Conservation (phyloP, 2,113 vertebrate species). For the Cololabis saira region DNA sequence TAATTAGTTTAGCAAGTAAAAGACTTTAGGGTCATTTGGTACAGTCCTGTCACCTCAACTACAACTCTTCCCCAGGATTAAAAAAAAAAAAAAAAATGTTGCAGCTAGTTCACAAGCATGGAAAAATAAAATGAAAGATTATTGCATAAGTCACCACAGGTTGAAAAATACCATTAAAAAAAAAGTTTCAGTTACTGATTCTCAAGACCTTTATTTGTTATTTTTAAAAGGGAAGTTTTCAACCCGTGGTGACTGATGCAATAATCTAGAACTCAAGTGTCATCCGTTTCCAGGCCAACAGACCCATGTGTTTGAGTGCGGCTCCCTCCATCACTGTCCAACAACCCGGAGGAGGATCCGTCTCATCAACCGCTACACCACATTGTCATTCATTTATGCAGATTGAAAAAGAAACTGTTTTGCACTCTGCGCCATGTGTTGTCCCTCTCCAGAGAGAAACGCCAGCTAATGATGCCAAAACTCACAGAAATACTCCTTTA, state of each 20-base stretch:
- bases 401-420: not conserved
- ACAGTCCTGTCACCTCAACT: too few species aligned
- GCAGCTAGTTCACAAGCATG: not conserved
- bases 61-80: not conserved
- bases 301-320: conserved; percentile 24
- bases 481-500: conserved; percentile 82
- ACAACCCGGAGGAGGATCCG: conserved; percentile 36
- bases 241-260: conserved; percentile 36
- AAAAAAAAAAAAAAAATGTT: not conserved
- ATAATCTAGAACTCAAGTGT: conserved; percentile 32
- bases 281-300: conserved; percentile 43
- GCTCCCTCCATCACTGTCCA: conserved; percentile 6
- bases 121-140: too few species aligned
- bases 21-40: too few species aligned
- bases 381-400: conserved; percentile 61
- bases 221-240: too few species aligned
- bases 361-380: conserved; percentile 34
- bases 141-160: too few species aligned
- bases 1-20: not conserved
- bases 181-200: conserved; percentile 26
- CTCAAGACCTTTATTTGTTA: conserved; percentile 24
- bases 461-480: conserved; percentile 46
- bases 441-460: conserved; percentile 41
- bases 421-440: not conserved
- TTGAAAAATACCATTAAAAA: too few species aligned